These are phyloP conservation scores for Acholoe squamosa DNA, from an alignment of 2,888 invertebrate species.

Conservation along the genomic window DNA sequence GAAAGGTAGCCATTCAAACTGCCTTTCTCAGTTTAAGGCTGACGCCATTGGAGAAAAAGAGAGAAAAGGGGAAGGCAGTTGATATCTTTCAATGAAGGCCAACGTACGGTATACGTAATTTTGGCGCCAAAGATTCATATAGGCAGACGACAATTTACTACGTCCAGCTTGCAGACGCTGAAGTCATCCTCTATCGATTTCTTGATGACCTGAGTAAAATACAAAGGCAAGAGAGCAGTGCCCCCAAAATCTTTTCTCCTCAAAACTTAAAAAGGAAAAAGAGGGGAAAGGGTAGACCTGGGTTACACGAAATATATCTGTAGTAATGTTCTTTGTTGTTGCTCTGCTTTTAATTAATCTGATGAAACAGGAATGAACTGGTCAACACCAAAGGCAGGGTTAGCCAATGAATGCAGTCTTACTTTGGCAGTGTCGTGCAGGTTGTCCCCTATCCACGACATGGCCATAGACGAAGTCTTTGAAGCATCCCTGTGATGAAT, in stretches of 20 bases:
- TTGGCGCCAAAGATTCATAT: neutral
- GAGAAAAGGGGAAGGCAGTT: neutral
- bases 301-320: slow-evolving; percentile 32
- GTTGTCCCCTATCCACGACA: slow-evolving; percentile 21
- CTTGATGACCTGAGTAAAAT: neutral
- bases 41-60: neutral
- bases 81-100: neutral
- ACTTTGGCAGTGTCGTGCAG: neutral
- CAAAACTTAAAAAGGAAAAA: neutral
- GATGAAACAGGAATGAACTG: slow-evolving; percentile 50
- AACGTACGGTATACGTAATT: neutral
- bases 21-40: neutral
- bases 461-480: slow-evolving; percentile 26
- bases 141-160: slow-evolving; percentile 18
- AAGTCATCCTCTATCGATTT: slow-evolving; percentile 31
- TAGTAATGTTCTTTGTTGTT: neutral
- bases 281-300: neutral
- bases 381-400: slow-evolving; percentile 46
- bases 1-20: neutral
- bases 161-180: neutral
- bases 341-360: slow-evolving; percentile 31
- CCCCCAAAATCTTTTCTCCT: neutral
- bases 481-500: slow-evolving; percentile 44
- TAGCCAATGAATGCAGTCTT: slow-evolving; percentile 20
- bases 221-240: neutral